These are phyloP conservation scores for Lepidothrix coronata DNA, from an alignment of 2,113 vertebrate species.

Conservation along the genomic window DNA sequence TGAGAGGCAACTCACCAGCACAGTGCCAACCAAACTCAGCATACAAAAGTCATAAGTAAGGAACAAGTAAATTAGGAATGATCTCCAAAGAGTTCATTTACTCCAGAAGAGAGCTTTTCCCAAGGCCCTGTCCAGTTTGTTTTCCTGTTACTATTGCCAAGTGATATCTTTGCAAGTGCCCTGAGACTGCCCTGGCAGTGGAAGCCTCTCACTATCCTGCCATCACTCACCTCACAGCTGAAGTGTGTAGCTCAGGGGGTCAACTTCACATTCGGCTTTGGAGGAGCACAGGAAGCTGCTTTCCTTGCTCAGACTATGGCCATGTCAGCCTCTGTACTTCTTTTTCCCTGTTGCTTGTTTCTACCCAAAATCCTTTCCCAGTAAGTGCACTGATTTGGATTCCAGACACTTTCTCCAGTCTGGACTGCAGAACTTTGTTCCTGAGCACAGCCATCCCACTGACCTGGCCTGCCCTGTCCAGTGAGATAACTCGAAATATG, in stretches of 20 bases:
- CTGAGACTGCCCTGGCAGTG: neutral
- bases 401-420: neutral
- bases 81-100: neutral
- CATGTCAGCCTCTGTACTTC: neutral
- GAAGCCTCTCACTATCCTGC: neutral
- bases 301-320: neutral
- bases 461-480: neutral
- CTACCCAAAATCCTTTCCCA: neutral
- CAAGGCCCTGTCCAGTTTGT: neutral
- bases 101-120: neutral
- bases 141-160: neutral
- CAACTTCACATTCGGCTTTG: neutral
- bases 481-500: neutral
- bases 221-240: neutral
- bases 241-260: neutral
- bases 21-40: neutral
- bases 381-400: neutral
- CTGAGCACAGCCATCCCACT: neutral
- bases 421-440: neutral
- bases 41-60: neutral
- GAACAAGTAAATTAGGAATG: neutral
- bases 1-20: neutral
- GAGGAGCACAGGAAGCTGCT: neutral
- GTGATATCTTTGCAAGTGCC: neutral
- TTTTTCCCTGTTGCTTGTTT: neutral